Percentiles rank a stretch among this genome's conserved stretches.
phyloP scores from a whole-genome alignment of 2,888 invertebrate species.

The Masnerella sp. region DNA sequence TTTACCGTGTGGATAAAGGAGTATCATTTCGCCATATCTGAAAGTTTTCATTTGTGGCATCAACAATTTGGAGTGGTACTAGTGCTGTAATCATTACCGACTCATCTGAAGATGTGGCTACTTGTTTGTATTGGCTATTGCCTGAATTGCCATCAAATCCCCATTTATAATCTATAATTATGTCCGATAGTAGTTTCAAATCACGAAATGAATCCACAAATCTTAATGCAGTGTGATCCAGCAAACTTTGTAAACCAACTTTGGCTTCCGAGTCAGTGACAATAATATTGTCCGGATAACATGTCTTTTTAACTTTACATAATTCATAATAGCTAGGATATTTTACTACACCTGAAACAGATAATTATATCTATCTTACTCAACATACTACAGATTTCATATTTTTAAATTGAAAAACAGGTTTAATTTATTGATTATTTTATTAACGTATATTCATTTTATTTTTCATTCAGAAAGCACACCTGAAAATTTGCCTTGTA shows the following conservation, averaged over 20 bases:
- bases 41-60: not conserved
- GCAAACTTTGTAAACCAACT: not conserved
- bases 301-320: not conserved
- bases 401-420: no score
- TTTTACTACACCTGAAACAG: not conserved
- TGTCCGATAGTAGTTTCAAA: not conserved
- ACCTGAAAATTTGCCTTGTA: no score
- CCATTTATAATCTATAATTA: not conserved
- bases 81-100: not conserved
- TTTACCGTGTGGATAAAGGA: not conserved
- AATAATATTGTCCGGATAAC: constrained; percentile 7
- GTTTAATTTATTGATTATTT: no score
- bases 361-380: no score
- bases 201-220: not conserved
- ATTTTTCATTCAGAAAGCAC: no score
- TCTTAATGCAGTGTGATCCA: not conserved
- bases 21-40: not conserved
- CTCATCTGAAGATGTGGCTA: not conserved
- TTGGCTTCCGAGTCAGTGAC: not conserved
- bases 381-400: no score
- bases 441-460: no score
- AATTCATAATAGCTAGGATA: not conserved
- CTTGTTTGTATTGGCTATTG: constrained; percentile 1
- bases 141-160: not conserved
- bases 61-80: not conserved